Evolutionary conservation across 2,113 vertebrate genomes (phyloP).

Genomic region (Nymphicus hollandicus): DNA sequence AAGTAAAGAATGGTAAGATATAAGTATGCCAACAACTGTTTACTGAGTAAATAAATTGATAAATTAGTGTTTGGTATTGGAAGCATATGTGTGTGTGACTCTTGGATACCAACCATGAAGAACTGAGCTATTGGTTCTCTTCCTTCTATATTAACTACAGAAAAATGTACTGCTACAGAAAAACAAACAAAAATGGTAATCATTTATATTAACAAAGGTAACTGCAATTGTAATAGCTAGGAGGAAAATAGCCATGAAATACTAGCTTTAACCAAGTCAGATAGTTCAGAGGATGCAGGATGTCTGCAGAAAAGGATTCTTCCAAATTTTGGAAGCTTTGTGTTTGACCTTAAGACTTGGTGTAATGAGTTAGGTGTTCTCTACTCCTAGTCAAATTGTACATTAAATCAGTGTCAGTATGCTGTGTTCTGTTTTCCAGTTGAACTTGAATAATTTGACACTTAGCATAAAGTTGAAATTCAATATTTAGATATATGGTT

Average conservation of each 20-base stretch:
- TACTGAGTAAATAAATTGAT: not conserved
- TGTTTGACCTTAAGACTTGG: not conserved
- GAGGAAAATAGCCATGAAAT: not conserved
- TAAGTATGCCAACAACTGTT: not conserved
- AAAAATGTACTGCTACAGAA: not conserved
- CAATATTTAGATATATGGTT: slow-evolving; percentile 24
- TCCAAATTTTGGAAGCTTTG: not conserved
- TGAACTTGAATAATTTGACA: not conserved
- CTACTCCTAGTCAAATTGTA: not conserved
- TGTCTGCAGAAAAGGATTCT: not conserved
- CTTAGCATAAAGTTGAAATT: slow-evolving; percentile 19
- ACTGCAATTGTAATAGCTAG: not conserved
- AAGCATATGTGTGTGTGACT: not conserved
- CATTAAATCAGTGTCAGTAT: not conserved
- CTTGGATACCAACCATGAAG: not conserved
- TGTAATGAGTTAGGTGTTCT: not conserved
- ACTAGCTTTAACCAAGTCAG: not conserved
- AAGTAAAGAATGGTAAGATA: not conserved
- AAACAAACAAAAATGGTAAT: not conserved
- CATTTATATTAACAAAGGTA: not conserved
- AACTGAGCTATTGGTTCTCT: not conserved
- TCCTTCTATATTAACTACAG: not conserved
- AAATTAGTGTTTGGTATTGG: not conserved
- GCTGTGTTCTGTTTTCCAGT: slow-evolving; percentile 9
- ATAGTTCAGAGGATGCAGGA: not conserved